Evolutionary conservation across 2,113 vertebrate genomes (phyloP), one percentile per base, ranked within the genome.

Genomic region (Myiozetetes cayanensis): DNA sequence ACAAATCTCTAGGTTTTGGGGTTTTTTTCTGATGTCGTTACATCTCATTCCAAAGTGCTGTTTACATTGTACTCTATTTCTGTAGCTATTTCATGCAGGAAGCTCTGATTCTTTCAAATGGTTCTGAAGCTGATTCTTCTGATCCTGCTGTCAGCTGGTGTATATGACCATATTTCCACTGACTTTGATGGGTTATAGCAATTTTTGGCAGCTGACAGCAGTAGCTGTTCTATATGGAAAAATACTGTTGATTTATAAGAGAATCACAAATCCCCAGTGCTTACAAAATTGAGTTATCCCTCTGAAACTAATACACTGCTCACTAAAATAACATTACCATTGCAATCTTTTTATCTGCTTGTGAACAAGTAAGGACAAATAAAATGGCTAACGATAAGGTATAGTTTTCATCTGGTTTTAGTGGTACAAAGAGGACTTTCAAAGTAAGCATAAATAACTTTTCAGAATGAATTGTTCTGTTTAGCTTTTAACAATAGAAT

Each of bases 81-180:
- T 27, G 67, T 79, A 89, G 71, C 41, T 85, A 15, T 87, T 93
- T 94, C 62, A 87, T 44, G 39, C 49, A 79, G 21, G 44, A 27
- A 91, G 74, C 47, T 96, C 75, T 66, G 63, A 91, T 91, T 93
- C 85, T 94, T 96, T 96, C 90, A 93, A 83, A 85, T 52, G 15
- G 22, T 87, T 95, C 72, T 87, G 72, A 76, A 91, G 47, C 70
- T 47, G 75, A 67, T 70, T 73, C 24, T 59, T 87, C 71, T 87
- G 67, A 85, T 93, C 50, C 66, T 95, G 15, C 85, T 83, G 39
- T 83, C 79, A 94, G 75, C 46, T 93, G 44, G 19, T 55, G 9
- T 56, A 39, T 59, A 44, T 84, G 67, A 71, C 43, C 43, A 24
- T 44, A 68, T 83, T 91, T 80, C 75, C 55, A 67, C 22, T 83